These are phyloP conservation scores for Pectinophora gossypiella DNA, from an alignment of 1,140 invertebrate species.

Conservation along the genomic window DNA sequence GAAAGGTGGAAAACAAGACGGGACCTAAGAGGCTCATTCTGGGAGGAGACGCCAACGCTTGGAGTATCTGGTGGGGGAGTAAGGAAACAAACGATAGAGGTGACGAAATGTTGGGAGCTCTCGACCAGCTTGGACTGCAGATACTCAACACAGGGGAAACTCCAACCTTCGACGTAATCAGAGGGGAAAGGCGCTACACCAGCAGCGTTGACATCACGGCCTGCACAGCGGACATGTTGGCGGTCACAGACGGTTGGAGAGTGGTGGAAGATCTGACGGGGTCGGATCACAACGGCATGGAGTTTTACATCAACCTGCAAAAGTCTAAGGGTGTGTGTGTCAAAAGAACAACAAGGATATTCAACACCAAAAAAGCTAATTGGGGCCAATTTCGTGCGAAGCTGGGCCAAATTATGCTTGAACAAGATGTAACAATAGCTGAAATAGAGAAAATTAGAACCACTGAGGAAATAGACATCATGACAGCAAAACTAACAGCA, in stretches of 20 bases:
- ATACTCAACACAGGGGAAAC: constrained; percentile 4
- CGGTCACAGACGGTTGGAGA: neutral
- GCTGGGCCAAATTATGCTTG: constrained; percentile 3
- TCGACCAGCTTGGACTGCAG: constrained; percentile 3
- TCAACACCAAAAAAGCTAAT: constrained; percentile 14
- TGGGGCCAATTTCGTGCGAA: constrained; percentile 10
- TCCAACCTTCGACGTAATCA: neutral
- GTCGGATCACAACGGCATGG: neutral
- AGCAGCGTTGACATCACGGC: constrained; percentile 1
- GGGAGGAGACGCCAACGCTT: constrained; percentile 10
- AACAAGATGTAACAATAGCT: constrained; percentile 5
- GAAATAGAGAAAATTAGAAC: constrained; percentile 5
- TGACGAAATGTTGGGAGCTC: neutral
- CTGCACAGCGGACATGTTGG: neutral
- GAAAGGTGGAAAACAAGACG: neutral
- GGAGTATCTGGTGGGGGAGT: constrained; percentile 7
- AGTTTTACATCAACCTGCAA: neutral
- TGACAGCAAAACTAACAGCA: constrained; percentile 4
- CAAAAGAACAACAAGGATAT: constrained; percentile 7
- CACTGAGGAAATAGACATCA: neutral
- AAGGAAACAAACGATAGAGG: constrained; percentile 3
- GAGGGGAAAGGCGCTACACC: neutral
- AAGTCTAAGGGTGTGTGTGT: neutral
- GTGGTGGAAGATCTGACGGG: neutral
- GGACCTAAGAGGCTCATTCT: neutral